phyloP scores from a whole-genome alignment of 2,113 vertebrate genomes.

The Clarias macrocephalus region DNA sequence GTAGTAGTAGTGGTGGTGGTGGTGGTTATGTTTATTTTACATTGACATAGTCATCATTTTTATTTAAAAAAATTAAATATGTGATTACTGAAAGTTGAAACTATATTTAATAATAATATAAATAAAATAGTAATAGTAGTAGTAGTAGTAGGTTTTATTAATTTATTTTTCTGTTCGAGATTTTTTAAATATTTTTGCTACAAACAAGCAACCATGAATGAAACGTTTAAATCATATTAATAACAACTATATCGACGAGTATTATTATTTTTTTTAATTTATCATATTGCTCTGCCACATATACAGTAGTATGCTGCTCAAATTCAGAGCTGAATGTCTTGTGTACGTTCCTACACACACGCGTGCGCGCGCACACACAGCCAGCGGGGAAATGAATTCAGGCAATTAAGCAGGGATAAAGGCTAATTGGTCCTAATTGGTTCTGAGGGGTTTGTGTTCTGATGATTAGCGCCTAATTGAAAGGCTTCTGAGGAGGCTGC shows the following conservation, averaged over 20 bases:
- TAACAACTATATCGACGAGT: too few species aligned
- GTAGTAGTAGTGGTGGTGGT: background rate
- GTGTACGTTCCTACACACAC: slow-evolving; percentile 73
- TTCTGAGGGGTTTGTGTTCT: slow-evolving; percentile 54
- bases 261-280: background rate
- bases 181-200: too few species aligned
- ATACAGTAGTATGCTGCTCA: background rate
- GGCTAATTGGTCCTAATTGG: slow-evolving; percentile 77
- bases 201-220: too few species aligned
- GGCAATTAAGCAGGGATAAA: slow-evolving; percentile 73
- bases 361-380: background rate
- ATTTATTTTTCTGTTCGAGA: too few species aligned
- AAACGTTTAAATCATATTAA: too few species aligned
- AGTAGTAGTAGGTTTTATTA: too few species aligned
- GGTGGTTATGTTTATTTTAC: background rate
- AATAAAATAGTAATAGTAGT: too few species aligned
- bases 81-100: background rate
- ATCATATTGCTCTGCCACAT: background rate
- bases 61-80: background rate
- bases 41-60: background rate
- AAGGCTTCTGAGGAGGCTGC: slow-evolving; percentile 63
- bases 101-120: background rate
- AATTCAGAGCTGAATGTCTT: slow-evolving; percentile 61
- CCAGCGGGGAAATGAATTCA: slow-evolving; percentile 74
- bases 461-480: slow-evolving; percentile 72